Percentiles rank a stretch among this genome's conserved stretches.
phyloP scores from a whole-genome alignment of 2,888 invertebrate genomes.

The Tineola bisselliella region DNA sequence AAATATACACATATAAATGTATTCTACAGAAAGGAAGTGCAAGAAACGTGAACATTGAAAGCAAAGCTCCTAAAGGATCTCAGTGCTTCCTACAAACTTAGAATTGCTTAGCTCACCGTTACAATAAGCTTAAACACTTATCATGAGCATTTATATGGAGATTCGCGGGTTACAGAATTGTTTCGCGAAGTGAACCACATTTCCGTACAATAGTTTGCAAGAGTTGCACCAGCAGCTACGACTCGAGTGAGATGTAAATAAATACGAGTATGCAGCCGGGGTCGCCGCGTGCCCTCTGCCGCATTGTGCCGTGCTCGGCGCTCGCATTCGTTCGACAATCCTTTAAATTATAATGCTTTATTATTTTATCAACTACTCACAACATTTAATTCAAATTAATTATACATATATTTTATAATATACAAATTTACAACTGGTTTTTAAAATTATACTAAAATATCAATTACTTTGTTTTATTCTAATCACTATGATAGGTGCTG shows the following conservation, averaged over 20 bases:
- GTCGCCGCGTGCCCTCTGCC: conserved; percentile 29
- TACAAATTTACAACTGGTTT: no score
- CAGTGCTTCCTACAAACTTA: background rate
- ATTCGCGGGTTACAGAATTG: conserved; percentile 37
- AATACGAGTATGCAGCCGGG: conserved; percentile 28
- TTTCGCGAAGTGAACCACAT: conserved; percentile 47
- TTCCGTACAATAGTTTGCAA: conserved; percentile 57
- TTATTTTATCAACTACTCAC: background rate
- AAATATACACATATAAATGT: background rate
- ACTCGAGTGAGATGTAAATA: conserved; percentile 49
- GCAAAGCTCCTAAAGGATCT: background rate
- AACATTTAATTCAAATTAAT: no score
- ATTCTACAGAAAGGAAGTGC: background rate
- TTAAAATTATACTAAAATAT: background rate
- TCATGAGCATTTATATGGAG: conserved; percentile 47
- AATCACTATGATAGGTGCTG: background rate
- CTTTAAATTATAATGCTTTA: conserved; percentile 12
- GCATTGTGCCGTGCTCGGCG: conserved; percentile 26
- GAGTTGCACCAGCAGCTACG: conserved; percentile 28
- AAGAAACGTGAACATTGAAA: background rate
- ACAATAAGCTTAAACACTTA: conserved; percentile 9
- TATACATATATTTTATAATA: no score
- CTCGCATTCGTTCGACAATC: conserved; percentile 9
- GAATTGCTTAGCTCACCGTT: background rate
- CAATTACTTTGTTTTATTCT: background rate